These are phyloP conservation scores for Sminthurinus signatus DNA, from an alignment of 1,140 invertebrate genomes.

Conservation along the genomic window DNA sequence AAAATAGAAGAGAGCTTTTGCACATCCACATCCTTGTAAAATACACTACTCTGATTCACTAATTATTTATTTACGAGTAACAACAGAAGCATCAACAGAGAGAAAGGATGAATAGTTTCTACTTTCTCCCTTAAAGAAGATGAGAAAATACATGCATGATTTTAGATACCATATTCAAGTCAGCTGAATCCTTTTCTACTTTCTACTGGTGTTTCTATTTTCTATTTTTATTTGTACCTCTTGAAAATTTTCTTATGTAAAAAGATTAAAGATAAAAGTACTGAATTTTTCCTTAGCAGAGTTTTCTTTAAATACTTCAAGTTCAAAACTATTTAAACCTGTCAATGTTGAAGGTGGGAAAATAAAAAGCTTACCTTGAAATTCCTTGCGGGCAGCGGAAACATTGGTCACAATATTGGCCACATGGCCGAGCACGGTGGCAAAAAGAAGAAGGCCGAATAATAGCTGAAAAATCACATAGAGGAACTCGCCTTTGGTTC, in stretches of 20 bases:
- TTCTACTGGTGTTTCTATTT: constrained; percentile 3
- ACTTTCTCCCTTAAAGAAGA: too few species aligned
- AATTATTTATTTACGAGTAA: too few species aligned
- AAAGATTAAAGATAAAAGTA: too few species aligned
- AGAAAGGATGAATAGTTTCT: too few species aligned
- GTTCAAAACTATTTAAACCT: neutral
- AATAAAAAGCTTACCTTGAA: constrained; percentile 71
- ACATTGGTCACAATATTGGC: constrained; percentile 94
- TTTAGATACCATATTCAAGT: too few species aligned
- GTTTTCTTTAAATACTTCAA: neutral
- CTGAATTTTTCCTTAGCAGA: neutral
- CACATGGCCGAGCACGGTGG: constrained; percentile 86
- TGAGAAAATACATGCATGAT: too few species aligned
- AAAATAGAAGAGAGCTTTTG: too few species aligned
- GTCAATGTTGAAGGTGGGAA: constrained; percentile 13
- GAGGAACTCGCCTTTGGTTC: constrained; percentile 82
- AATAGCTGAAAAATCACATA: constrained; percentile 85
- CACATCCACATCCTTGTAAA: too few species aligned
- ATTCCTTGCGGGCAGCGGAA: constrained; percentile 86
- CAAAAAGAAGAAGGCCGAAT: constrained; percentile 83
- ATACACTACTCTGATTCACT: too few species aligned
- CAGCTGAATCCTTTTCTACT: neutral
- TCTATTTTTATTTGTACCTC: neutral
- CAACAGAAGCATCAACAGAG: too few species aligned
- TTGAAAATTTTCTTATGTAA: too few species aligned